phyloP scores from a whole-genome alignment of 2,797 vertebrate species.

The Malurus splendens region DNA sequence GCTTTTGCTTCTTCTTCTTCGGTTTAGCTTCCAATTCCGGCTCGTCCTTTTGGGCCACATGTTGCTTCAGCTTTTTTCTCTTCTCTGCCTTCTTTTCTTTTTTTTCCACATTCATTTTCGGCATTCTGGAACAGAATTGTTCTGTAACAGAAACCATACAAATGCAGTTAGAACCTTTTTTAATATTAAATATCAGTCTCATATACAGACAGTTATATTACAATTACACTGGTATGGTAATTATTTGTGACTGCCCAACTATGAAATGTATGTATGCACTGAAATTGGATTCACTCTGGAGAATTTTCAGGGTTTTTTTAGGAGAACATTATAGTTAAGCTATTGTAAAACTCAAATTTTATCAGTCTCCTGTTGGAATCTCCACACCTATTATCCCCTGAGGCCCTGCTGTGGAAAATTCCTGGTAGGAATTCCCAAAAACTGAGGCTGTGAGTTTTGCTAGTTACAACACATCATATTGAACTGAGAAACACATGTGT shows the following conservation, averaged over 20 bases:
- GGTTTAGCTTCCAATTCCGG: not conserved
- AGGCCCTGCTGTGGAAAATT: not conserved
- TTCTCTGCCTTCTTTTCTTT: not conserved
- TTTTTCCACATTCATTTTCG: not conserved
- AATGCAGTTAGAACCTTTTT: not conserved
- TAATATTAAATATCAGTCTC: not conserved
- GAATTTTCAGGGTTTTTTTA: not conserved
- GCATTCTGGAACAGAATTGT: slow-evolving; percentile 31
- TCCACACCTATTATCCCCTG: fast-evolving
- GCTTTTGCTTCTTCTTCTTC: not conserved
- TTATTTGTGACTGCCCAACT: not conserved
- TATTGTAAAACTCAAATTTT: not conserved
- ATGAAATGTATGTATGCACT: not conserved
- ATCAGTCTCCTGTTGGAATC: not conserved
- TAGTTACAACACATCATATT: fast-evolving
- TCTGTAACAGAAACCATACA: not conserved
- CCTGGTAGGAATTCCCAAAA: not conserved
- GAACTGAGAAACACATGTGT: fast-evolving
- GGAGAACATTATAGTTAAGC: not conserved
- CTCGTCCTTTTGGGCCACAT: fast-evolving
- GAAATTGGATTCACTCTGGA: not conserved
- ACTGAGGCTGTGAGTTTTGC: not conserved
- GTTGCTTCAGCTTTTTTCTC: slow-evolving; percentile 44
- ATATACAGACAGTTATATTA: fast-evolving
- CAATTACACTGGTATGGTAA: not conserved